A percentile compares a stretch with the other conserved stretches of the same genome.
Conservation (phyloP, 2,888 invertebrate genomes). For the Diachrysia chrysitis region DNA sequence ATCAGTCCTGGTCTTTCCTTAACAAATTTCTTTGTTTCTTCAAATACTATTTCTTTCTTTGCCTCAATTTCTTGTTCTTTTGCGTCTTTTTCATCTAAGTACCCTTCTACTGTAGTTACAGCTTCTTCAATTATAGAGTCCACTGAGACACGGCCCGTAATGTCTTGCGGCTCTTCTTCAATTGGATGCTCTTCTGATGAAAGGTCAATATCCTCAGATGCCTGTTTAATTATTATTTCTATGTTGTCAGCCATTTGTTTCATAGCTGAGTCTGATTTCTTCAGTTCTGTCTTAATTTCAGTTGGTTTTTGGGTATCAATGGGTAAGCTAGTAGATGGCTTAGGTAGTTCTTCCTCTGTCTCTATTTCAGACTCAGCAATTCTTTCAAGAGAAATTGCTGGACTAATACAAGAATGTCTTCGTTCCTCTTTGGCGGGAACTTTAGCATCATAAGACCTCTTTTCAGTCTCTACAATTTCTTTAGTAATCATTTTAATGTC, state of each 20-base stretch:
- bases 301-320: slow-evolving; percentile 56
- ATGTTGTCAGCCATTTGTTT: slow-evolving; percentile 88
- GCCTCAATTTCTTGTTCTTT: slow-evolving; percentile 70
- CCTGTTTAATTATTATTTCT: slow-evolving; percentile 87
- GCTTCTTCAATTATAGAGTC: slow-evolving; percentile 86
- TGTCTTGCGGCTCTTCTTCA: slow-evolving; percentile 69
- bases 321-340: slow-evolving; percentile 52
- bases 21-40: slow-evolving; percentile 73
- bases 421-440: slow-evolving; percentile 84
- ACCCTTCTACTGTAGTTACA: slow-evolving; percentile 81
- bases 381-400: slow-evolving; percentile 84
- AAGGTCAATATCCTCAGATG: slow-evolving; percentile 83
- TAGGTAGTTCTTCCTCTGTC: slow-evolving; percentile 79
- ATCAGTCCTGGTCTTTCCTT: slow-evolving; percentile 82
- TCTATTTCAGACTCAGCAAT: slow-evolving; percentile 85
- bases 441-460: slow-evolving; percentile 85
- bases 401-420: slow-evolving; percentile 85
- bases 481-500: slow-evolving; percentile 78
- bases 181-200: slow-evolving; percentile 79
- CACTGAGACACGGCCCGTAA: slow-evolving; percentile 81
- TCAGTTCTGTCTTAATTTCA: slow-evolving; percentile 70
- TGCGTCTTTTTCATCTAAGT: slow-evolving; percentile 72
- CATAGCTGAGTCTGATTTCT: slow-evolving; percentile 86
- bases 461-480: slow-evolving; percentile 81
- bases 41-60: slow-evolving; percentile 72